Evolutionary conservation across 2,113 vertebrate species (phyloP).

Genomic region (cattle (Bos taurus)): ARS-UCD2.0 NC_037343.1:63933001-63933500

Average conservation of each 20-base stretch:
- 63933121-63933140: not conserved
- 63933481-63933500: conserved; percentile 96
- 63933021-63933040: not conserved
- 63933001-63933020: not conserved
- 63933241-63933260: not conserved
- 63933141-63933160: not conserved
- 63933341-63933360: not conserved
- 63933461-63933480: conserved; percentile 92
- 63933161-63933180: not conserved
- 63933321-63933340: not conserved
- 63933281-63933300: not conserved
- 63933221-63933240: not conserved
- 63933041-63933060: not conserved
- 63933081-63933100: not conserved
- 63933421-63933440: conserved; percentile 85
- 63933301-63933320: not conserved
- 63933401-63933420: not conserved
- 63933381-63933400: conserved; percentile 24
- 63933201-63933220: not conserved
- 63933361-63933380: not conserved
- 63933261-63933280: not conserved
- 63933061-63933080: not conserved
- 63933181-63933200: not conserved
- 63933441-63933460: conserved; percentile 92
- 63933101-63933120: not conserved